Conservation (phyloP, 1,140 invertebrate species). For the Pseudomyrmex pallidus region DNA sequence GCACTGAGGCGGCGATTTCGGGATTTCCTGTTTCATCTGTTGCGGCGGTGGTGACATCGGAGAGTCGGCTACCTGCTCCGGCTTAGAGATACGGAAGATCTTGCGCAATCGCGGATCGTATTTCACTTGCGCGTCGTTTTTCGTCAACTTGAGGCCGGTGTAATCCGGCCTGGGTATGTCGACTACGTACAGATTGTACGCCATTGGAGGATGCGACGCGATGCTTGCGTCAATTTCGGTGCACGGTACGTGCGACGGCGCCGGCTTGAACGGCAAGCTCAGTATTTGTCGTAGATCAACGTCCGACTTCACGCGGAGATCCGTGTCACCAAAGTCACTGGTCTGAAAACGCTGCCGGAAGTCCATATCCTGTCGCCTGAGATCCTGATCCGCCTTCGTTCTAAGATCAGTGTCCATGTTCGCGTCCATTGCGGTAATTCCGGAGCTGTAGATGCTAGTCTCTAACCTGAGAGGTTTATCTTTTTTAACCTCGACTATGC, state of each 20-base stretch:
- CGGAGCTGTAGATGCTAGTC: conserved; percentile 83
- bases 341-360: conserved; percentile 84
- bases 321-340: conserved; percentile 79
- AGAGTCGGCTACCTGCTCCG: conserved; percentile 84
- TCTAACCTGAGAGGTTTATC: conserved; percentile 78
- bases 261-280: conserved; percentile 90
- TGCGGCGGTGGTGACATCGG: conserved; percentile 82
- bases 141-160: conserved; percentile 89
- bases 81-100: conserved; percentile 88
- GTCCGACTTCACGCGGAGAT: conserved; percentile 87
- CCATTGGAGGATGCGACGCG: conserved; percentile 90
- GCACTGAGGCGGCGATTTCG: conserved; percentile 80
- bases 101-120: conserved; percentile 90
- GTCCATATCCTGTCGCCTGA: conserved; percentile 86
- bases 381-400: conserved; percentile 81
- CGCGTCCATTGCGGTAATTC: conserved; percentile 80
- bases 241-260: conserved; percentile 91
- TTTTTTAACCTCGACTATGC: conserved; percentile 75
- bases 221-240: conserved; percentile 94
- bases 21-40: conserved; percentile 74
- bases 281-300: conserved; percentile 90
- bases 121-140: conserved; percentile 89
- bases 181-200: conserved; percentile 89
- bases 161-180: conserved; percentile 91
- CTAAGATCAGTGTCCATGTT: conserved; percentile 82